Evolutionary conservation across 2,113 vertebrate species (phyloP).

Genomic region (Callaeas wilsoni): DNA sequence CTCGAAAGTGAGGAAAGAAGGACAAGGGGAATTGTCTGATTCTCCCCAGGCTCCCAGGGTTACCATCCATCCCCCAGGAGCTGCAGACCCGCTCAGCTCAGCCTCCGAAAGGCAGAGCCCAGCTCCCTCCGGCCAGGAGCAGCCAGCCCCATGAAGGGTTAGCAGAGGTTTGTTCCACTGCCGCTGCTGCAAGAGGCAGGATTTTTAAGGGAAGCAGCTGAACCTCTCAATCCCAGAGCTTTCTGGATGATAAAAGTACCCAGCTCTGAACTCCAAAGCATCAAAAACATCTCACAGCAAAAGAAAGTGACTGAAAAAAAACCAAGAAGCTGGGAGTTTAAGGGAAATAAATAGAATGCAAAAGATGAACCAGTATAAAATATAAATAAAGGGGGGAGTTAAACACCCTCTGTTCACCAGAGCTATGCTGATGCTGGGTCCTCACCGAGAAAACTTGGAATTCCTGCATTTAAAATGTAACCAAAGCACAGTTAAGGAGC

Average conservation of each 20-base stretch:
- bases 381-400: not conserved
- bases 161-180: not conserved
- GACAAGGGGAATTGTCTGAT: not conserved
- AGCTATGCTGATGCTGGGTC: not conserved
- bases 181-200: rapidly evolving
- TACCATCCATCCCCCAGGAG: not conserved
- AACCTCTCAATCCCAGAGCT: not conserved
- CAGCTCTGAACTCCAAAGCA: not conserved
- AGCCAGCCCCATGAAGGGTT: not conserved
- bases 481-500: not conserved
- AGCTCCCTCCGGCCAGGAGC: not conserved
- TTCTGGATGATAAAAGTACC: not conserved
- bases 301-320: not conserved
- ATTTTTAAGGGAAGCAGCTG: not conserved
- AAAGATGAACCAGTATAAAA: not conserved
- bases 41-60: not conserved
- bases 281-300: not conserved
- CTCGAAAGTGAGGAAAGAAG: rapidly evolving
- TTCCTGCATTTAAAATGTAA: not conserved
- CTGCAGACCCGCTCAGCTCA: not conserved
- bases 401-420: not conserved
- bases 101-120: not conserved
- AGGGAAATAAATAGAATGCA: not conserved
- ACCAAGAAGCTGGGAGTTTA: not conserved
- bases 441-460: not conserved